phyloP scores from a whole-genome alignment of 2,797 vertebrate species.

The Zalophus californianus region DNA sequence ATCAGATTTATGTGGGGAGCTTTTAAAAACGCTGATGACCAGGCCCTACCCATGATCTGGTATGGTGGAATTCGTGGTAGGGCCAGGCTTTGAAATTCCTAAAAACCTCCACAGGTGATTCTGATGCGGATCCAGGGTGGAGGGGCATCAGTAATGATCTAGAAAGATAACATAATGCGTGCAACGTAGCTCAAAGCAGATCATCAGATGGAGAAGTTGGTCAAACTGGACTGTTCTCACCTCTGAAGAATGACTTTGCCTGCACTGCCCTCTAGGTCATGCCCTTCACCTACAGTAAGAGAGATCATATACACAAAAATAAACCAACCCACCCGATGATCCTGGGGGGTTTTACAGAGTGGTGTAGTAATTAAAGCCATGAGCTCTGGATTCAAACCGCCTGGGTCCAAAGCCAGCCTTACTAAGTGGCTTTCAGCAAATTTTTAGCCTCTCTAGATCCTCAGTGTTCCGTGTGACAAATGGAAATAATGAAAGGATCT shows the following conservation, averaged over 20 bases:
- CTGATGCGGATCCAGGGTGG: background rate
- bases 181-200: background rate
- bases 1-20: background rate
- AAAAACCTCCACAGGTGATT: background rate
- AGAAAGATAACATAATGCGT: background rate
- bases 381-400: background rate
- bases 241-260: background rate
- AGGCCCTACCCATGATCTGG: background rate
- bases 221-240: background rate
- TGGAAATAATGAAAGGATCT: background rate
- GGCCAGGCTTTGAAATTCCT: background rate
- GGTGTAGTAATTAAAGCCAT: background rate
- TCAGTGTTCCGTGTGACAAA: background rate
- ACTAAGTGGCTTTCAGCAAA: background rate
- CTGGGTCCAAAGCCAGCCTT: background rate
- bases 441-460: background rate
- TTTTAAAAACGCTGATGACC: background rate
- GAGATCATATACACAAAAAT: background rate
- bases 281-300: background rate
- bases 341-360: background rate
- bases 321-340: background rate
- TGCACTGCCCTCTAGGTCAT: background rate
- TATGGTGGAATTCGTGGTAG: background rate
- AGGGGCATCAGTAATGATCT: background rate
- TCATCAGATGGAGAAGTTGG: background rate